Evolutionary conservation across 2,113 vertebrate genomes (phyloP).

Genomic region (Mormyrus iriodes): DNA sequence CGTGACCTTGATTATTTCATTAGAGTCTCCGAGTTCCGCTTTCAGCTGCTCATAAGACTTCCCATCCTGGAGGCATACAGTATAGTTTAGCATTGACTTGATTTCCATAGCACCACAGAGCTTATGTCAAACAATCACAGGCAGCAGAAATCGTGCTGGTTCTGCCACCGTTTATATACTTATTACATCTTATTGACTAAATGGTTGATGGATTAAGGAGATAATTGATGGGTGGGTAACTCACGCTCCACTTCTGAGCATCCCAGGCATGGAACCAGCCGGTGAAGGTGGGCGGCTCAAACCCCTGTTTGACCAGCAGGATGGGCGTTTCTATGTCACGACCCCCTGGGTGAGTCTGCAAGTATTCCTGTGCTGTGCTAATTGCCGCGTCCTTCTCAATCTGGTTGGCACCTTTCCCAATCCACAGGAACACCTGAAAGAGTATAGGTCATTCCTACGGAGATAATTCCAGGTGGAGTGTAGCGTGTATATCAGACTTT

Average conservation of each 20-base stretch:
- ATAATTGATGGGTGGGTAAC: constrained; percentile 32
- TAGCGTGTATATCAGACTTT: neutral
- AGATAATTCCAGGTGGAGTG: neutral
- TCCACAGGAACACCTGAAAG: constrained; percentile 75
- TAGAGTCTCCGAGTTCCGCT: constrained; percentile 56
- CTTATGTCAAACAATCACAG: neutral
- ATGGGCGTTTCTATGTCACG: constrained; percentile 67
- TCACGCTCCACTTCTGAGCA: constrained; percentile 69
- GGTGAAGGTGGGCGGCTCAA: constrained; percentile 75
- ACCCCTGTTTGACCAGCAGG: constrained; percentile 74
- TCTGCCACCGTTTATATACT: neutral
- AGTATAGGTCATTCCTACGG: neutral
- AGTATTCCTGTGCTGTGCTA: constrained; percentile 66
- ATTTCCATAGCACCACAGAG: neutral
- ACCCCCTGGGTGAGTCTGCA: constrained; percentile 64
- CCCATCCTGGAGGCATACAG: constrained; percentile 48
- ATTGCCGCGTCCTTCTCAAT: constrained; percentile 61
- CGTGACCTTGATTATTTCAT: constrained; percentile 49
- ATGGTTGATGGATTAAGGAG: neutral
- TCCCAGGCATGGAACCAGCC: constrained; percentile 85
- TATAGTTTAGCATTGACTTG: neutral
- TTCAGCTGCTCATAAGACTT: constrained; percentile 69
- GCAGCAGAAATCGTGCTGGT: neutral
- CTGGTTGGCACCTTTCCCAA: constrained; percentile 62
- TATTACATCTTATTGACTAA: neutral